Conservation (phyloP, 2,797 vertebrate genomes). For the Coregonus suidteri region DNA sequence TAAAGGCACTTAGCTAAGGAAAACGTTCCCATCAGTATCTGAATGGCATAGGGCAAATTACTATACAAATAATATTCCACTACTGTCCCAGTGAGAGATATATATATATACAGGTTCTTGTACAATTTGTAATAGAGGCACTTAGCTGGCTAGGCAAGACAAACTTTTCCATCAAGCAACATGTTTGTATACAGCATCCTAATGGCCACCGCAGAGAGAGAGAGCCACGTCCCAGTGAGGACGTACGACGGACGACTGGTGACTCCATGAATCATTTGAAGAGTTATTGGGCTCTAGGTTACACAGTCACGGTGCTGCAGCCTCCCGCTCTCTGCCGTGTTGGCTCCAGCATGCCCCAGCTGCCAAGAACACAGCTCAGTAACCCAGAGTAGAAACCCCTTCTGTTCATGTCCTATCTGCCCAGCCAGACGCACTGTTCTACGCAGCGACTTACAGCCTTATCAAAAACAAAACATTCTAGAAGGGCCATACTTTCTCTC, state of each 20-base stretch:
- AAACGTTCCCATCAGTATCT: too few relatives aligned
- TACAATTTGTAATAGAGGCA: too few relatives aligned
- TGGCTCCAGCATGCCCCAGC: constrained; percentile 21
- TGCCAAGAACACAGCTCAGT: constrained; percentile 45
- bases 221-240: not conserved
- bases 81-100: too few relatives aligned
- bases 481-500: constrained; percentile 35
- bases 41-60: too few relatives aligned
- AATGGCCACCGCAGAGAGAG: too few relatives aligned
- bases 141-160: too few relatives aligned
- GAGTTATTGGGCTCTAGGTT: not conserved
- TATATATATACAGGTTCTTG: too few relatives aligned
- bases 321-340: not conserved
- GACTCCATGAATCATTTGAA: not conserved
- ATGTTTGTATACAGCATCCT: not conserved
- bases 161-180: too few relatives aligned
- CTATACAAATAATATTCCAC: too few relatives aligned
- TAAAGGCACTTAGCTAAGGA: too few relatives aligned
- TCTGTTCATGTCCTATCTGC: constrained; percentile 44
- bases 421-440: constrained; percentile 36
- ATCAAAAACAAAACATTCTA: constrained; percentile 46
- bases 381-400: constrained; percentile 52
- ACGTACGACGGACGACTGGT: not conserved
- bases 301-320: not conserved
- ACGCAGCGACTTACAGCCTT: constrained; percentile 31